Percentiles rank a stretch among this genome's conserved stretches.
These are phyloP conservation scores for Brachionus asplanchnoidis DNA, from an alignment of 1,140 invertebrate genomes.

Conservation along the genomic window DNA sequence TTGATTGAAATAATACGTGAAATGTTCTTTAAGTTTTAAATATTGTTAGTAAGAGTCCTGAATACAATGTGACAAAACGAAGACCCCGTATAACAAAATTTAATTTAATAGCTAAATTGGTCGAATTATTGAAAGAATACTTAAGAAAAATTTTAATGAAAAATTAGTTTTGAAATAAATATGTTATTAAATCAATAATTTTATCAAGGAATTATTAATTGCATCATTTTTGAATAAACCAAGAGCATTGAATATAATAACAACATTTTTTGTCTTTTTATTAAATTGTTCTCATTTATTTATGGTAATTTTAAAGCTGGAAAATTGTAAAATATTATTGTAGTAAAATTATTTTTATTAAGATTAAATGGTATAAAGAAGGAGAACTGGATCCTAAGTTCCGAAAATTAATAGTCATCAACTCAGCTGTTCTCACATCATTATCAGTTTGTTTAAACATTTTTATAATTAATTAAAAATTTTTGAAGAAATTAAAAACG, in stretches of 20 bases:
- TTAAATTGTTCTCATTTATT: neutral
- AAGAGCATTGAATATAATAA: neutral
- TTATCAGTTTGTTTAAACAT: neutral
- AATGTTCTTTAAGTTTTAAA: no score
- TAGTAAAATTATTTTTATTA: neutral
- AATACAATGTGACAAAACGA: no score
- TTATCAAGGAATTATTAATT: neutral
- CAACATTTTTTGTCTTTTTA: neutral
- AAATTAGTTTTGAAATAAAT: no score
- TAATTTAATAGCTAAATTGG: no score
- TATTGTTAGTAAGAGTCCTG: no score
- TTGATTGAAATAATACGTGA: no score
- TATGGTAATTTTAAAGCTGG: neutral
- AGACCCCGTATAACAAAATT: no score
- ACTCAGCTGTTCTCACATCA: neutral
- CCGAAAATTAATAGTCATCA: neutral
- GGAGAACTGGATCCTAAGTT: neutral
- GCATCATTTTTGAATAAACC: neutral
- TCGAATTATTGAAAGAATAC: no score
- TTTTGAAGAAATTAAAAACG: neutral
- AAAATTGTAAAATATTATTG: neutral
- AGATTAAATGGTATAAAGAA: constrained; percentile 16
- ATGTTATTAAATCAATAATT: no score
- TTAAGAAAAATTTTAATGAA: no score
- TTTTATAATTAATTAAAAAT: neutral